These are phyloP conservation scores for Smittia aterrima DNA, from an alignment of 2,888 invertebrate genomes.

Conservation along the genomic window DNA sequence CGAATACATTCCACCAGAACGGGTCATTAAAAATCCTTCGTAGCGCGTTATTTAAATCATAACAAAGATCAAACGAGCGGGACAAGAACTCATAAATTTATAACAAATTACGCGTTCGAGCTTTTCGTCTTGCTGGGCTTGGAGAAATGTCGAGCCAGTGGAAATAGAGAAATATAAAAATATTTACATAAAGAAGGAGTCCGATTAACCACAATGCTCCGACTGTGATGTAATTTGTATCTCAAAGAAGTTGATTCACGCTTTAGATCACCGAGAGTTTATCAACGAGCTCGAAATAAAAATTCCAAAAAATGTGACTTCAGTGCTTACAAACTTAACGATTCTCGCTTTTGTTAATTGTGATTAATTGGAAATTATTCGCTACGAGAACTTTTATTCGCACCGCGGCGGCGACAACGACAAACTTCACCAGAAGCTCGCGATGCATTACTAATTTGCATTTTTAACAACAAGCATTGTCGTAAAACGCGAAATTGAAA, in stretches of 20 bases:
- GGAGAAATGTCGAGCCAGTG: not conserved
- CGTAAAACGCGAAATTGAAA: not conserved
- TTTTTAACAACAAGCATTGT: constrained; percentile 13
- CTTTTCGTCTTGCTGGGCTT: not conserved
- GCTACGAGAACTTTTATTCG: not conserved
- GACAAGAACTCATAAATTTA: constrained; percentile 15
- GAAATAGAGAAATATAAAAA: constrained; percentile 13
- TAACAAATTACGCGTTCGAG: constrained; percentile 1
- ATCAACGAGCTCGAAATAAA: not conserved
- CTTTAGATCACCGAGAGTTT: constrained; percentile 6
- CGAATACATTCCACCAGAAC: constrained; percentile 24
- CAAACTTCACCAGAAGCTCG: not conserved
- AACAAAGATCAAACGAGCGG: constrained; percentile 20
- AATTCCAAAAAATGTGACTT: not conserved
- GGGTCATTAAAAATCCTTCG: constrained; percentile 11
- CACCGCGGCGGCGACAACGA: not conserved
- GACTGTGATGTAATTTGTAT: constrained; percentile 16
- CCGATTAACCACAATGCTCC: constrained; percentile 14
- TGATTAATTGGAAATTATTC: constrained; percentile 34
- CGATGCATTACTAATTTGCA: not conserved
- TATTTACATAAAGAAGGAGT: constrained; percentile 1
- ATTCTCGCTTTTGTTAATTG: constrained; percentile 39
- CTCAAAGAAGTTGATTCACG: not conserved
- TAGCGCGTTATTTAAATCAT: constrained; percentile 38
- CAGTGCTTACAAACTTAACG: constrained; percentile 19